Evolutionary conservation across 2,113 vertebrate species (phyloP).

Genomic region (Orthonyx spaldingii): DNA sequence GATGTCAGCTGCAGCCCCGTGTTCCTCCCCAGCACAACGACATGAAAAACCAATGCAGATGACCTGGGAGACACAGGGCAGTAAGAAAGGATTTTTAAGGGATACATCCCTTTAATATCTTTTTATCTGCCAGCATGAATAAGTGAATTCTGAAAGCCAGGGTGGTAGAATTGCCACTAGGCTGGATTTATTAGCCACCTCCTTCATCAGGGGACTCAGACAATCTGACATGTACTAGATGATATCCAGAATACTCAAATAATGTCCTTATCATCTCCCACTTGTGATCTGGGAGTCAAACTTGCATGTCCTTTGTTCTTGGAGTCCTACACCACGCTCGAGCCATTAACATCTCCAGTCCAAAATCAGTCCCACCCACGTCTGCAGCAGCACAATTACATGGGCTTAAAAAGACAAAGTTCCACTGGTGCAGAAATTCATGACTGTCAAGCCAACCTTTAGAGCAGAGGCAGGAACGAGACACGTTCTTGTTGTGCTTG

Average conservation of each 20-base stretch:
- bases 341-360: neutral
- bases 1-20: neutral
- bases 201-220: neutral
- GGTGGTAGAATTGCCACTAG: neutral
- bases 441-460: neutral
- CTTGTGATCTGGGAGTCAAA: neutral
- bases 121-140: neutral
- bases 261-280: neutral
- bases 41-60: neutral
- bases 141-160: neutral
- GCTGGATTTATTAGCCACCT: neutral
- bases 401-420: neutral
- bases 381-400: accelerated
- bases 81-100: neutral
- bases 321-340: accelerated
- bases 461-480: neutral
- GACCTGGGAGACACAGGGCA: neutral
- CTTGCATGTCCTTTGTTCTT: neutral
- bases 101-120: neutral
- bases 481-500: neutral
- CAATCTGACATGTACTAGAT: neutral
- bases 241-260: neutral
- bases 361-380: neutral
- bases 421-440: neutral
- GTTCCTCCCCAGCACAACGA: neutral